These are phyloP conservation scores for Myopa testacea DNA, from an alignment of 2,888 invertebrate genomes.

Conservation along the genomic window DNA sequence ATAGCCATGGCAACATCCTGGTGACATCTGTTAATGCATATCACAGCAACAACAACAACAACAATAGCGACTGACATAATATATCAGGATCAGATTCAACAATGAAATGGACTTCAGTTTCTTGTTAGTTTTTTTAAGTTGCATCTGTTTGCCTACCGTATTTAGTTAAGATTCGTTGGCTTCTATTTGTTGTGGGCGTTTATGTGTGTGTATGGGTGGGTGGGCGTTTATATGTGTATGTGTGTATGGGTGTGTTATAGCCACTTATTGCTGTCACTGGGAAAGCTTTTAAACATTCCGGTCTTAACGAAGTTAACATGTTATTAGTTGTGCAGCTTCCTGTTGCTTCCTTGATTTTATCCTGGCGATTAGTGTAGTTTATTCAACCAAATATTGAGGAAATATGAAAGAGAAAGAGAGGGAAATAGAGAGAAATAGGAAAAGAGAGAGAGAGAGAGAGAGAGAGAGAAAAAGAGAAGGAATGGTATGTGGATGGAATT, in stretches of 20 bases:
- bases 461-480: too few species aligned
- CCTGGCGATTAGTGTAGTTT: too few species aligned
- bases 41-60: conserved; percentile 6
- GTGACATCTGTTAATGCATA: conserved; percentile 18
- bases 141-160: not conserved
- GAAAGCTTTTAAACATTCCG: not conserved
- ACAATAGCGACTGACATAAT: not conserved
- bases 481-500: too few species aligned
- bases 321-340: not conserved
- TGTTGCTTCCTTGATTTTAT: too few species aligned
- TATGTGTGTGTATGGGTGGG: not conserved
- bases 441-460: too few species aligned
- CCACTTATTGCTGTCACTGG: not conserved
- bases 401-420: too few species aligned
- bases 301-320: not conserved
- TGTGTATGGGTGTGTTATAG: not conserved
- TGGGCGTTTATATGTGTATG: not conserved
- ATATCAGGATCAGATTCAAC: conserved; percentile 7
- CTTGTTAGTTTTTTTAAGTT: not conserved
- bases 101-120: not conserved
- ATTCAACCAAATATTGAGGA: too few species aligned
- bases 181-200: not conserved
- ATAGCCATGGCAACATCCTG: conserved; percentile 8
- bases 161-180: not conserved
- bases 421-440: too few species aligned